Evolutionary conservation across 1,140 invertebrate genomes (phyloP), one percentile per base, ranked within the genome.

Genomic region (Druon quercuslanigerum): DNA sequence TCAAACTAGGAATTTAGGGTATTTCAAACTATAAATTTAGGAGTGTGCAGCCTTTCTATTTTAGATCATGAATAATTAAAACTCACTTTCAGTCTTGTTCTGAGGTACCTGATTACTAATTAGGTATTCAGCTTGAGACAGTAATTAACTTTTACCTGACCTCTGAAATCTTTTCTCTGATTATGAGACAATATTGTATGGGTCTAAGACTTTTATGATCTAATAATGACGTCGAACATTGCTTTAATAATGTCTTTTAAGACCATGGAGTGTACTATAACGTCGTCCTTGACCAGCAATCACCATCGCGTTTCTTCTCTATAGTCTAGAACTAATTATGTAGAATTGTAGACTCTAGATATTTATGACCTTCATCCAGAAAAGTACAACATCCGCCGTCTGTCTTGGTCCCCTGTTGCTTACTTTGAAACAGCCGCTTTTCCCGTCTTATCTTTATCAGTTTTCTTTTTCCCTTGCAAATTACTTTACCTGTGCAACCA

Each of bases 141-240:
- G 33, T 66, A 46, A 40, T 66, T 66, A 66, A 40, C 60, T 66
- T 66, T 66, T 40, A 66, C 16, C 60, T 66, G 60, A 13, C 46
- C 60, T 66, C 60, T 66, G 60, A 66, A 66, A 46, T 66, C 60
- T 40, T 66, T 40, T 7, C 13, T 66, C 19, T 60, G 60, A 46
- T 46, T 9, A 46, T 46, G 5, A n/a, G 60, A 66, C 25, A 66
- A 66, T 66, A 66, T 66, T 13, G 60, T 66, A 40, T 66, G 33
- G 60, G 60, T 66, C 60, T 9, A 46, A 46, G 60, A 66, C 25
- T 66, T 66, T 46, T 40, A 66, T 66, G 60, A 66, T 66, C 60
- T 66, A 16, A n/a, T 66, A 66, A 66, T 66, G 60, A 66, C 20
- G 60, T 66, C 60, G 60, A 33, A 66, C 25, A 40, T 33, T 40